Evolutionary conservation across 2,113 vertebrate species (phyloP).

Genomic region (Callopanchax toddi): DNA sequence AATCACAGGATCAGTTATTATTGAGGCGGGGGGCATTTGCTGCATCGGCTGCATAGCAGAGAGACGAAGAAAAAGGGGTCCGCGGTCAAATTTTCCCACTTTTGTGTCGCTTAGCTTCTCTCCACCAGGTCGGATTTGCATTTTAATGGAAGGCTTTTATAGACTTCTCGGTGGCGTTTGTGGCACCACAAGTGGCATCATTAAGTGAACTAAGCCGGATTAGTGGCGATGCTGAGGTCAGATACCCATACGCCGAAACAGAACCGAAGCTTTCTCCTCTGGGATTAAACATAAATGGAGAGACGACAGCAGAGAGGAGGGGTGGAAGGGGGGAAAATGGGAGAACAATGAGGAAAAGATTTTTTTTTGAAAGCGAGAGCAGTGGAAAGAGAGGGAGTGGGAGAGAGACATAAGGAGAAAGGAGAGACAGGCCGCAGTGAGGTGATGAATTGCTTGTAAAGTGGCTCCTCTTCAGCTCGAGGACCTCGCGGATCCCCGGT

Average conservation of each 20-base stretch:
- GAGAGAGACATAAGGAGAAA: conserved; percentile 64
- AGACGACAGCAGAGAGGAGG: conserved; percentile 3
- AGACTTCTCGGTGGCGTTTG: conserved; percentile 93
- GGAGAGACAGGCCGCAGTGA: conserved; percentile 84
- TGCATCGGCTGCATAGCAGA: conserved; percentile 51
- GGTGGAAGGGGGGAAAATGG: neutral
- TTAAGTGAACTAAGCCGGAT: conserved; percentile 99
- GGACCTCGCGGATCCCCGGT: conserved; percentile 41
- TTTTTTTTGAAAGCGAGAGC: neutral
- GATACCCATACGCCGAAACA: conserved; percentile 91
- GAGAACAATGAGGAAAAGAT: conserved; percentile 30
- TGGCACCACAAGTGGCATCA: conserved; percentile 99
- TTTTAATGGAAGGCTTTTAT: conserved; percentile 99
- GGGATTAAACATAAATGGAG: conserved; percentile 83
- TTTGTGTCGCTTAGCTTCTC: conserved; percentile 91
- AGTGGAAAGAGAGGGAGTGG: conserved; percentile 41
- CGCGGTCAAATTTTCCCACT: conserved; percentile 87
- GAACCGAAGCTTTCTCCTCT: conserved; percentile 86
- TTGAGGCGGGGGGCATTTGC: conserved; percentile 76
- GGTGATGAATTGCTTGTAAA: conserved; percentile 81
- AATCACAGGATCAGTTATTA: conserved; percentile 96
- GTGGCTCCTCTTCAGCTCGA: conserved; percentile 66
- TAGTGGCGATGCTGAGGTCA: conserved; percentile 96
- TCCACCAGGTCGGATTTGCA: conserved; percentile 96
- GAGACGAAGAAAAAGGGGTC: conserved; percentile 67